These are phyloP conservation scores for Megaustenia siamemsis DNA, from an alignment of 2,888 invertebrate species.

Conservation along the genomic window DNA sequence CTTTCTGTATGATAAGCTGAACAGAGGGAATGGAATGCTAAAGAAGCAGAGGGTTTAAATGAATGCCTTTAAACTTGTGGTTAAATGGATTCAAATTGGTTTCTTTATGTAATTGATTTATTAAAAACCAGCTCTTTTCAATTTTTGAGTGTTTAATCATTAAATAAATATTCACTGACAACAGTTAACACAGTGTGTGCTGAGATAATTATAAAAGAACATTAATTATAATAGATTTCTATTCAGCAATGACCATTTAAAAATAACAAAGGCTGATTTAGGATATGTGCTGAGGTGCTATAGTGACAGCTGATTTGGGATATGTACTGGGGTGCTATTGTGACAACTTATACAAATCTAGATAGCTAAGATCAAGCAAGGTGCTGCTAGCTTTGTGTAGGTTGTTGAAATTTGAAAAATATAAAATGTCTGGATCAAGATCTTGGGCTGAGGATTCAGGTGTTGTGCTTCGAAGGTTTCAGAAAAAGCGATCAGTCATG, in stretches of 20 bases:
- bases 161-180: neutral
- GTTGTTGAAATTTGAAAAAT: neutral
- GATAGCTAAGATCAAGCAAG: neutral
- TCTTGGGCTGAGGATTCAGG: conserved; percentile 18
- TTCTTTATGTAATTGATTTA: neutral
- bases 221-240: neutral
- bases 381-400: neutral
- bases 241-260: neutral
- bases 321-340: neutral
- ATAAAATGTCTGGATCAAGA: conserved; percentile 24
- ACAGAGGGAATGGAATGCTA: no score
- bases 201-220: neutral
- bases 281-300: no score
- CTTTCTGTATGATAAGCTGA: no score
- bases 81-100: neutral
- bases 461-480: conserved; percentile 32
- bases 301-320: no score
- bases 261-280: neutral
- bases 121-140: neutral
- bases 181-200: neutral
- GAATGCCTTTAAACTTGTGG: neutral
- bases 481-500: conserved; percentile 28
- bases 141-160: neutral
- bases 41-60: no score
- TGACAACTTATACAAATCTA: neutral